Conservation (phyloP, 1,140 invertebrate species). For the Campoletis sonorensis region DNA sequence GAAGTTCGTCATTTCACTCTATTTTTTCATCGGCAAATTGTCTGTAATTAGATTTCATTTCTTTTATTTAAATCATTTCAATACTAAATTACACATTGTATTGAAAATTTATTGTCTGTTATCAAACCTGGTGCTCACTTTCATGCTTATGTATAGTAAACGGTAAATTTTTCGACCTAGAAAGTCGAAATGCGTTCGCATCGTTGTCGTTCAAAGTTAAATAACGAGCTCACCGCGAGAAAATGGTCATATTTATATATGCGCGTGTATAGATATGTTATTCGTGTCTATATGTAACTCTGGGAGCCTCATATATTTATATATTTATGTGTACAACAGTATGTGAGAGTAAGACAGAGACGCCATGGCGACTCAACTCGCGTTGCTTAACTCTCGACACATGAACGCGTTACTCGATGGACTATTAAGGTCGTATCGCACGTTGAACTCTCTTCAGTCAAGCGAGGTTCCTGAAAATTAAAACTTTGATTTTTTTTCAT, state of each 20-base stretch:
- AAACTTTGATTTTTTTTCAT: constrained; percentile 25
- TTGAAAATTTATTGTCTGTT: too few species aligned
- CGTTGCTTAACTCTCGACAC: constrained; percentile 35
- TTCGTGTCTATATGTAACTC: neutral
- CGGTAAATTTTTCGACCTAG: constrained; percentile 61
- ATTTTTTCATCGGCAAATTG: too few species aligned
- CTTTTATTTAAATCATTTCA: too few species aligned
- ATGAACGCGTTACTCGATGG: constrained; percentile 26
- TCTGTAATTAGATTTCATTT: too few species aligned
- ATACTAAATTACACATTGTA: too few species aligned
- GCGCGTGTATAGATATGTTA: neutral
- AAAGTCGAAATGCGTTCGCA: constrained; percentile 45
- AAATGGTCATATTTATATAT: neutral
- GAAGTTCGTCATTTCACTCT: too few species aligned
- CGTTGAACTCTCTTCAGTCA: constrained; percentile 32
- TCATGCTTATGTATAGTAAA: neutral
- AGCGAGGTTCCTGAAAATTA: constrained; percentile 31
- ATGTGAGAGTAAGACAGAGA: neutral
- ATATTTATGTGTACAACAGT: too few species aligned
- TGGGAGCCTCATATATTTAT: too few species aligned
- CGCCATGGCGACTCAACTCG: neutral
- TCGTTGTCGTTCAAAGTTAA: constrained; percentile 4
- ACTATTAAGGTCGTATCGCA: constrained; percentile 33
- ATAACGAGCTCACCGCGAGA: neutral
- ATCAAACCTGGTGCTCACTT: too few species aligned